Percentiles rank a stretch among this genome's conserved stretches.
phyloP scores from a whole-genome alignment of 2,113 vertebrate genomes.

The Orthonyx spaldingii region DNA sequence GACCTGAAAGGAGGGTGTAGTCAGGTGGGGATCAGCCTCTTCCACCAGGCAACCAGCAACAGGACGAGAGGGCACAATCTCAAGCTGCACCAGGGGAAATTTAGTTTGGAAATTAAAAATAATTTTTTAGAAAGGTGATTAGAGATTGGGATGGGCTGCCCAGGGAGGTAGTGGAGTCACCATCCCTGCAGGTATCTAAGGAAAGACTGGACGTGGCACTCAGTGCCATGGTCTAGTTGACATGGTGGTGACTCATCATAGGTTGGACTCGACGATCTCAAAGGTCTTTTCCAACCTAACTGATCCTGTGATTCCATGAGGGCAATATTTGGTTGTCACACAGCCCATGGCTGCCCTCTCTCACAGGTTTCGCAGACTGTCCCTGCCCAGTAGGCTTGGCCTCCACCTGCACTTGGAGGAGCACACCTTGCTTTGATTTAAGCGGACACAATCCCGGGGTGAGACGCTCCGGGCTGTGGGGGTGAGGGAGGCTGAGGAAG shows the following conservation, averaged over 20 bases:
- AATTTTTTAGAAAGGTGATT: not conserved
- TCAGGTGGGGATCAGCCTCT: not conserved
- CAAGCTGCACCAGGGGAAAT: not conserved
- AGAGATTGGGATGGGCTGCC: not conserved
- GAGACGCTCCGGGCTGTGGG: fast-evolving
- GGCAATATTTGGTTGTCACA: not conserved
- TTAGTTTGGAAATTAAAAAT: not conserved
- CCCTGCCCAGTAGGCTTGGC: not conserved
- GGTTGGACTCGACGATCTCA: not conserved
- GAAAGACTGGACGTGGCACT: not conserved
- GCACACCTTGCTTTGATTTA: too few relatives aligned
- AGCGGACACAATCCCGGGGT: fast-evolving
- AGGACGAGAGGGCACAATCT: not conserved
- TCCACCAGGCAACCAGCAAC: not conserved
- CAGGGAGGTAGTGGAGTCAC: not conserved
- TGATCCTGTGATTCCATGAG: not conserved
- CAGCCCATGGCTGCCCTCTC: not conserved
- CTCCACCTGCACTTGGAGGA: too few relatives aligned
- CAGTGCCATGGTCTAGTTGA: not conserved
- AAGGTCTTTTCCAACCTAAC: not conserved
- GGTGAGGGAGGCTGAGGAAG: fast-evolving
- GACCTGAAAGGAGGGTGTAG: not conserved
- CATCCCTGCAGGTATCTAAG: fast-evolving
- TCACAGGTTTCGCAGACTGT: fast-evolving
- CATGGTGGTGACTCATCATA: too few relatives aligned